Evolutionary conservation across 2,113 vertebrate genomes (phyloP), one percentile per base, ranked within the genome.

Genomic region (Halcyon malimbica): DNA sequence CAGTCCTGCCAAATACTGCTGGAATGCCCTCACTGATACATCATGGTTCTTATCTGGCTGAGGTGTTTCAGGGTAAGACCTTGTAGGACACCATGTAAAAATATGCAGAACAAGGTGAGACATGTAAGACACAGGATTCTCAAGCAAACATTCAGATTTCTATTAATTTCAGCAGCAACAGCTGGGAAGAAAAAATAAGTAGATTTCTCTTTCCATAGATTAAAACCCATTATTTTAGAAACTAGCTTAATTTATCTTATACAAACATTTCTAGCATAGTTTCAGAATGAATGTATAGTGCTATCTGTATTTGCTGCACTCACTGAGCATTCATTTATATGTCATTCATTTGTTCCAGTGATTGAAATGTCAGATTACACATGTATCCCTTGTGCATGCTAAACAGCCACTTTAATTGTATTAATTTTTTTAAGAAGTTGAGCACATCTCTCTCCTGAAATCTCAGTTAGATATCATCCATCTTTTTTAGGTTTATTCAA

Each of bases 321-420:
- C 33, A 41, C 25, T 37, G 25, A n/a, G 23, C 76, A 57, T 94
- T 95, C 80, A 92, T 95, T 96, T 94, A 54, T 78, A 77, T 91
- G 80, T 74, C 86, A 90, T 93, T 90, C 83, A 42, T 77, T 79
- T 57, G 37, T 88, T 94, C 41, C 62, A 82, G 25, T 44, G 23
- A 93, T 7, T 60, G 56, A 57, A 92, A 80, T 75, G 44, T 80
- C 78, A 70, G 51, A 63, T 78, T 81, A 70, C 24, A 24, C 82
- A 78, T 63, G 42, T 69, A 80, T 78, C 24, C 41, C 77, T 23
- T 16, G 11, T 44, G 26, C n/a, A 67, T 53, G 39, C 95, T 63
- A 90, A 70, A 14, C 31, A 50, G 20, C 44, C 69, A 44, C 35
- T 78, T 91, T 68, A 76, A 71, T 81, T 74, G 35, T 13, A 14